phyloP scores from a whole-genome alignment of 2,888 invertebrate genomes.

The Ormyrus nitidulus region DNA sequence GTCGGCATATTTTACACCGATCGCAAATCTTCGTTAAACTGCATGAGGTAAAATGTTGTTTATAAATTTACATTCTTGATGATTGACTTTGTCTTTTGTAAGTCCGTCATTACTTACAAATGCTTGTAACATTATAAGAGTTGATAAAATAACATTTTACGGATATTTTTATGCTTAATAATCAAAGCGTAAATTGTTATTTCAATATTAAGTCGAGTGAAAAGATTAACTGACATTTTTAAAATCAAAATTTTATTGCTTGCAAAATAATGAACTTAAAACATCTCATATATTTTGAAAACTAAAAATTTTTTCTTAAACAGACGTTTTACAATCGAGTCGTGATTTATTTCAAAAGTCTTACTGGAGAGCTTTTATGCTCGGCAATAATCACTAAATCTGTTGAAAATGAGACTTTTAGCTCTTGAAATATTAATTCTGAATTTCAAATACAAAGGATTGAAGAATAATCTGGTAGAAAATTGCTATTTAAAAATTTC shows the following conservation, averaged over 20 bases:
- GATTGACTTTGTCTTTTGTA: conserved; percentile 14
- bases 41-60: conserved; percentile 15
- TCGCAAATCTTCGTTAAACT: not conserved
- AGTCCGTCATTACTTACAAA: conserved; percentile 29
- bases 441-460: no score
- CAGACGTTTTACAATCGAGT: no score
- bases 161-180: conserved; percentile 45
- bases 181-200: conserved; percentile 14
- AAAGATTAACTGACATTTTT: no score
- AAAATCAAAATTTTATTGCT: no score
- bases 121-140: conserved; percentile 36
- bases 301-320: no score
- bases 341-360: no score
- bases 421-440: not conserved
- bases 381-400: not conserved
- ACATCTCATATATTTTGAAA: no score
- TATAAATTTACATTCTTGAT: conserved; percentile 9
- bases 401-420: not conserved
- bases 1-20: not conserved
- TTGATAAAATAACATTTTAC: conserved; percentile 36
- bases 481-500: no score
- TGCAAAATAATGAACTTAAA: no score
- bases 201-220: not conserved
- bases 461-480: no score
- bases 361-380: no score